Conservation (phyloP, 2,797 vertebrate genomes). For the Cossypha heuglini region DNA sequence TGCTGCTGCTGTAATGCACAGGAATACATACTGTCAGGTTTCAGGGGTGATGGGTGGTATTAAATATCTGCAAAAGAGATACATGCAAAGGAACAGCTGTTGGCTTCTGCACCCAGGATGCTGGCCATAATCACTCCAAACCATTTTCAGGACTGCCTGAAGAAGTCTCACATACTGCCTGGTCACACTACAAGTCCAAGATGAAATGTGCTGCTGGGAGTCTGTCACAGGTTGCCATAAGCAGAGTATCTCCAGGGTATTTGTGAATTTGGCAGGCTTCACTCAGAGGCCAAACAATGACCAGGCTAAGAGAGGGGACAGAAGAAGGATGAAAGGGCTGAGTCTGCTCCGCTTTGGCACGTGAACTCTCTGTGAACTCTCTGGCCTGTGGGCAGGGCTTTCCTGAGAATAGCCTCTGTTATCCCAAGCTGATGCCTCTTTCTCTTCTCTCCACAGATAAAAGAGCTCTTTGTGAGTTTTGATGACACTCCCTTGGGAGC, state of each 20-base stretch:
- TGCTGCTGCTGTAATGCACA: not conserved
- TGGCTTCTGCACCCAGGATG: not conserved
- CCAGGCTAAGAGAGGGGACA: not conserved
- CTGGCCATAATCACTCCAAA: not conserved
- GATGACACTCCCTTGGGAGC: constrained; percentile 89
- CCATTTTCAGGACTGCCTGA: not conserved
- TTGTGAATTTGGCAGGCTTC: not conserved
- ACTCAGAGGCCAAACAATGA: not conserved
- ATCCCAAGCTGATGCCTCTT: not conserved
- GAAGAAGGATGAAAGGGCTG: not conserved
- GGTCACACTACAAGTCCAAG: not conserved
- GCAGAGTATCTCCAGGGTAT: not conserved
- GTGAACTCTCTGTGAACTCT: not conserved
- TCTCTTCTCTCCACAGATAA: constrained; percentile 76
- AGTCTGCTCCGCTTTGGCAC: not conserved
- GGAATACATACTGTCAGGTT: not conserved
- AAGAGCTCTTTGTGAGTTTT: constrained; percentile 89
- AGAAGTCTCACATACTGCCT: not conserved
- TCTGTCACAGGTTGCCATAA: not conserved
- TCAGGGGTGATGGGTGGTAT: not conserved
- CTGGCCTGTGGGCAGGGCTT: not conserved
- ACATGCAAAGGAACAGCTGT: not conserved
- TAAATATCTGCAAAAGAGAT: not conserved
- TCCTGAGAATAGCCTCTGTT: not conserved
- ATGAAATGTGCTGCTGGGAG: not conserved